These are phyloP conservation scores for Megatriorchis doriae DNA, from an alignment of 2,113 vertebrate genomes.

Conservation along the genomic window DNA sequence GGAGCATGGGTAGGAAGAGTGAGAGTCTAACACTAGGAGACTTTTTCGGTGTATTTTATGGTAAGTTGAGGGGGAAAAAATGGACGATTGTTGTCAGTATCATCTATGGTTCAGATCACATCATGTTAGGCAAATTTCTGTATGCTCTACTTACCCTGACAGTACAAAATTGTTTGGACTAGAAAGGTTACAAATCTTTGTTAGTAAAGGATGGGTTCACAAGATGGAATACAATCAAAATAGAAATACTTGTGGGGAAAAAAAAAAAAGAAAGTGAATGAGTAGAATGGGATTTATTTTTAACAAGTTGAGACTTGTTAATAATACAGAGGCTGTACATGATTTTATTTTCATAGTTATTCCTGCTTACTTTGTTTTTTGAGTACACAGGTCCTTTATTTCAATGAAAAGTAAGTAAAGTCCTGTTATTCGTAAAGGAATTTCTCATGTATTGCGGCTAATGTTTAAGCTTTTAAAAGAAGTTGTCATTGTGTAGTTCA, in stretches of 20 bases:
- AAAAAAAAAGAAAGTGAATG: neutral
- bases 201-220: neutral
- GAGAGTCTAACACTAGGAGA: neutral
- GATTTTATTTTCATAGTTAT: neutral
- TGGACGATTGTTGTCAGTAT: neutral
- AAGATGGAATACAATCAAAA: neutral
- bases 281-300: neutral
- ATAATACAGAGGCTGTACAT: neutral
- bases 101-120: neutral
- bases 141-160: neutral
- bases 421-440: neutral
- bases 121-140: neutral
- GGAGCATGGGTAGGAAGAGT: neutral
- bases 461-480: neutral
- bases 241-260: neutral
- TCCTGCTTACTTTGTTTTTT: neutral
- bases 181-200: neutral
- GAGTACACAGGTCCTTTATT: neutral
- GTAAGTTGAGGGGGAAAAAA: neutral
- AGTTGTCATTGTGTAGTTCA: neutral
- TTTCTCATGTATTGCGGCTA: neutral
- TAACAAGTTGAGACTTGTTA: neutral
- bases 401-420: neutral
- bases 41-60: neutral
- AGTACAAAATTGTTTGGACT: neutral